These are phyloP conservation scores for Dendrophyllia cribrosa DNA, from an alignment of 64 coral and sea anemone genomes.

Conservation along the genomic window DNA sequence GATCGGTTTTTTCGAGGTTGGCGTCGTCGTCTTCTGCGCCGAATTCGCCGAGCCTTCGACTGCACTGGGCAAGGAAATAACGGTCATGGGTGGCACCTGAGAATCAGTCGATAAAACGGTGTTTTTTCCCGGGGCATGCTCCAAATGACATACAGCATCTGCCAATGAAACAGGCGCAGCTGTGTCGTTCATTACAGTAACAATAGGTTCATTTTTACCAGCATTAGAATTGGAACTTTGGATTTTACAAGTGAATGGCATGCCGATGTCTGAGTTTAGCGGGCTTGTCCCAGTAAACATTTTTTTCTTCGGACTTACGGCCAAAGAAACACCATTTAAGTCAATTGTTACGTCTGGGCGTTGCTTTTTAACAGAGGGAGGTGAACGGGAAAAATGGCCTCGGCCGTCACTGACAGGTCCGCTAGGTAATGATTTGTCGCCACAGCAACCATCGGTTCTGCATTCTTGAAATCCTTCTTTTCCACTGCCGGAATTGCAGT, in stretches of 20 bases:
- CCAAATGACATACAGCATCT: not conserved
- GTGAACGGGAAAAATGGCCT: not conserved
- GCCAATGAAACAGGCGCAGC: slow-evolving; percentile 19
- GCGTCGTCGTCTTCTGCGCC: not conserved
- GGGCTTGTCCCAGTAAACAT: slow-evolving; percentile 38
- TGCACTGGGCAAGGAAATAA: slow-evolving; percentile 17
- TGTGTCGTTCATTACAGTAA: not conserved
- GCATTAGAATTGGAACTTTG: not conserved
- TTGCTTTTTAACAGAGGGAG: not conserved
- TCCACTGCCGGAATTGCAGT: not conserved
- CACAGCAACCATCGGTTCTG: not conserved
- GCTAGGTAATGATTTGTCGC: not conserved
- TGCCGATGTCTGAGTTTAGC: slow-evolving; percentile 25
- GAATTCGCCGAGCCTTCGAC: not conserved
- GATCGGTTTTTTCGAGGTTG: slow-evolving; percentile 81
- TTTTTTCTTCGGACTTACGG: slow-evolving; percentile 18
- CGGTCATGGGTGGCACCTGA: slow-evolving; percentile 23
- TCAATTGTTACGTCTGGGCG: not conserved
- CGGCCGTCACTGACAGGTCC: not conserved
- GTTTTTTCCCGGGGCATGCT: not conserved
- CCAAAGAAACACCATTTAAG: slow-evolving; percentile 3
- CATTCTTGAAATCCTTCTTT: not conserved
- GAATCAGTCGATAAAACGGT: not conserved
- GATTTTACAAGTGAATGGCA: not conserved
- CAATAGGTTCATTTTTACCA: not conserved